Evolutionary conservation across 2,888 invertebrate genomes (phyloP).

Genomic region (Lepidochrysops patricia): DNA sequence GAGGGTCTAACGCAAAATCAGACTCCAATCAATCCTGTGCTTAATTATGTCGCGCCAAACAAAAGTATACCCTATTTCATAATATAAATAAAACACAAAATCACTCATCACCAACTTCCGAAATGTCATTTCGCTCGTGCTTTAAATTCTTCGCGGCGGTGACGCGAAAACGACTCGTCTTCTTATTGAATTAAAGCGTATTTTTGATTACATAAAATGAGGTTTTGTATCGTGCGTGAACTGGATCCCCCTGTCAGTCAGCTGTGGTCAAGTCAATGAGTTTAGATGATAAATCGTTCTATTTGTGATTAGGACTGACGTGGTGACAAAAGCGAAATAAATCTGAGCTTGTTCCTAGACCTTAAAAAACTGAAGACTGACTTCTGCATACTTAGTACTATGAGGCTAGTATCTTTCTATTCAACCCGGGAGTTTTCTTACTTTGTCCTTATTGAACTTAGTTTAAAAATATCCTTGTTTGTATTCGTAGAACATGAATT

Average conservation of each 20-base stretch:
- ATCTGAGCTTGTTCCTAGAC: too few species aligned
- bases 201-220: slow-evolving; percentile 16
- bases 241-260: slow-evolving; percentile 33
- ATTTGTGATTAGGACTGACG: slow-evolving; percentile 12
- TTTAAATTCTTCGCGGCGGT: slow-evolving; percentile 4
- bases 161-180: background rate
- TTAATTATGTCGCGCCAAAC: slow-evolving; percentile 18
- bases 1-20: slow-evolving; percentile 38
- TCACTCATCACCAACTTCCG: background rate
- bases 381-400: too few species aligned
- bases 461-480: too few species aligned
- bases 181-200: slow-evolving; percentile 14
- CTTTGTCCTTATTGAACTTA: too few species aligned
- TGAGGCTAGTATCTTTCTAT: too few species aligned
- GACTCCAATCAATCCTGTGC: slow-evolving; percentile 35
- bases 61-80: slow-evolving; percentile 16
- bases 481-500: too few species aligned
- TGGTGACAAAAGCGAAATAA: background rate
- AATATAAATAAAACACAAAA: background rate
- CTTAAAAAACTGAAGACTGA: too few species aligned
- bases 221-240: slow-evolving; percentile 26
- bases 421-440: too few species aligned
- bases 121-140: slow-evolving; percentile 19
- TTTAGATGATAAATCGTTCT: slow-evolving; percentile 32
- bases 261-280: slow-evolving; percentile 35